These are phyloP conservation scores for Oscheius myriophilus DNA, from an alignment of 2,888 invertebrate species.

Conservation along the genomic window DNA sequence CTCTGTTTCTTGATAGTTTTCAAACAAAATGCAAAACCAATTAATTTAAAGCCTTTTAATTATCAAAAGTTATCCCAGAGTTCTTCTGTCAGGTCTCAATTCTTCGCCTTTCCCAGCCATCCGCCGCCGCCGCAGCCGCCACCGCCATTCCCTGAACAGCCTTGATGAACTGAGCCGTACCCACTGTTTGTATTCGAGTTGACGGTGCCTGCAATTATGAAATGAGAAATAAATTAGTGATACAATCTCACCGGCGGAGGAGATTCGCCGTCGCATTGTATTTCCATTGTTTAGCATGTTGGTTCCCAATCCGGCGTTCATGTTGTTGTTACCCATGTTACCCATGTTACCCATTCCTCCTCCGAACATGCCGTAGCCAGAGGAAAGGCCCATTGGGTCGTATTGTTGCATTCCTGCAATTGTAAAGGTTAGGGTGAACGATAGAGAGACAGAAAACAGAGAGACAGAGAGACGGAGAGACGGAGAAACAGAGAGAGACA, in stretches of 20 bases:
- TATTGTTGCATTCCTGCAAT: constrained; percentile 1
- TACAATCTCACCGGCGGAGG: constrained; percentile 6
- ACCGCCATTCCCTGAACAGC: constrained; percentile 26
- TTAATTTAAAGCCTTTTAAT: too few species aligned
- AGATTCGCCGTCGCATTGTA: constrained; percentile 25
- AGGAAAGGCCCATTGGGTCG: constrained; percentile 3
- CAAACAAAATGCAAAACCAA: too few species aligned
- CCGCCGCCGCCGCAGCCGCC: constrained; percentile 9
- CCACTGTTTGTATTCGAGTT: constrained; percentile 6
- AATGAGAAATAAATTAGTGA: too few species aligned
- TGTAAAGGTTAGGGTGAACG: neutral
- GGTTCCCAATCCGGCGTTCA: constrained; percentile 9
- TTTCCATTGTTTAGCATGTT: constrained; percentile 31
- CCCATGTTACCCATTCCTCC: constrained; percentile 12
- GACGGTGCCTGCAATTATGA: neutral
- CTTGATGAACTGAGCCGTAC: constrained; percentile 17
- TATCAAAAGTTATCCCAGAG: too few species aligned
- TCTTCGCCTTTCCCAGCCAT: constrained; percentile 26
- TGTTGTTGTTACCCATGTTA: neutral
- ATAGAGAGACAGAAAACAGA: too few species aligned
- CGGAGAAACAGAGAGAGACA: too few species aligned
- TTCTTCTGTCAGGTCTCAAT: neutral
- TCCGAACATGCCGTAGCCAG: constrained; percentile 19
- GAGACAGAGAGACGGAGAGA: too few species aligned
- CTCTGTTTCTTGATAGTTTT: too few species aligned